Evolutionary conservation across 2,888 invertebrate genomes (phyloP), one percentile per base, ranked within the genome.

Genomic region (Andrena flavipes): DNA sequence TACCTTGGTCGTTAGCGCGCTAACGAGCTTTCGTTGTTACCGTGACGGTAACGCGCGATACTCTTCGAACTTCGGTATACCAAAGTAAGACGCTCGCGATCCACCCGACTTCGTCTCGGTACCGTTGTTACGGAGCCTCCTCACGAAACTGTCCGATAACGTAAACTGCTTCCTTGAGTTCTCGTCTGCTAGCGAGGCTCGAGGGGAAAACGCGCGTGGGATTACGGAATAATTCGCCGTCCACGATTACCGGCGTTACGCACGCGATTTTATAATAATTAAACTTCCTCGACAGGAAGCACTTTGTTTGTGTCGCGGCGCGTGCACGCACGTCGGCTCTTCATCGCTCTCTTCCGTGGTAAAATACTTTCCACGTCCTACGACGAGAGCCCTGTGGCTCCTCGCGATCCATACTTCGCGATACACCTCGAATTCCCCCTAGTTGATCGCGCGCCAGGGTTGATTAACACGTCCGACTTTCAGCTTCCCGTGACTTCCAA

Each of bases 181-280:
- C 30, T 30, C 63, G 13, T 23, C 23, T 42, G 54, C 26, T 29
- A 29, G 42, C 51, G 63, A 56, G 56, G 35, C 23, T 62, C 54
- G 48, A 7, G 67, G 59, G 13, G 51, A 48, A 42, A 26, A 70
- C 35, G 56, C 67, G 80, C 78, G 82, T 82, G 78, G 84, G 78
- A 68, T 76, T 63, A 35, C 51, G 42, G 51, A 72, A 74, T 76
- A 84, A 75, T 74, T 76, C 76, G 75, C 62, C 67, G 70, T 79
- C 26, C 67, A 62, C 76, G 74, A 82, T 78, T 71, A 74, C 69
- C 62, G 33, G 54, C 77, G 69, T 54, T 68, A 59, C 51, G 56
- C 76, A 82, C 78, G 85, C 87, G 81, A 87, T 71, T 87, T 87
- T 80, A 81, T 84, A 86, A 87, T 87, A 84, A 87, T 87, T 87